Evolutionary conservation across 2,888 invertebrate genomes (phyloP), one percentile per base, ranked within the genome.

Genomic region (Gandaritis pyraliata): DNA sequence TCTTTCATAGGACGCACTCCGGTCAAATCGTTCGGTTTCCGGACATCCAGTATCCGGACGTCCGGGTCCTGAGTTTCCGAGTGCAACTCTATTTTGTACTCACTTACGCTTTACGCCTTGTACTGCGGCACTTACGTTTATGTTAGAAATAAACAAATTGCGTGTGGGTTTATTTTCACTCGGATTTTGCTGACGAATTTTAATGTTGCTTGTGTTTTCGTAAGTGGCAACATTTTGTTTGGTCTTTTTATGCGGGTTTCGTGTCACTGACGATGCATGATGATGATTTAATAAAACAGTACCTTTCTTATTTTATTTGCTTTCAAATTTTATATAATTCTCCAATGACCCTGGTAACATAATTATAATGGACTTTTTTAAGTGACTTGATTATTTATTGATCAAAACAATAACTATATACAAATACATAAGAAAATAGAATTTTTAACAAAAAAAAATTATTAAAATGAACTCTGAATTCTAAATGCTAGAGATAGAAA

Each of bases 101-200:
- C 50, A 43, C 38, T 36, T 47, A 59, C 63, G 51, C 58, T 58
- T 51, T 45, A 56, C 48, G 60, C 63, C 59, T 59, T 56, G 63
- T 64, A 62, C 16, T 48, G 29, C 43, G 50, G 58, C 64, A 64
- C 59, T 64, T 49, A 45, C 38, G 52, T 59, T 59, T 64, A 64
- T 64, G 59, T 59, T 53, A 64, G 52, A 60, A 64, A 64, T 64
- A 64, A 64, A 64, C 64, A 64, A 64, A 64, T 57, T 60, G 59
- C 46, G 13, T 45, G 51, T 33, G 58, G 53, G 63, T 64, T 64
- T 60, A 64, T 64, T 64, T 58, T 64, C 48, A 38, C 52, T 52
- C 45, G 64, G 59, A 51, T 59, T 64, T 56, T 39, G 64, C 56
- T 64, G 59, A 64, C 56, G 56, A 23, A 56, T 38, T 8, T 55